Percentiles rank a stretch among this genome's conserved stretches.
phyloP scores from a whole-genome alignment of 2,113 vertebrate species.

The Empidonax traillii region DNA sequence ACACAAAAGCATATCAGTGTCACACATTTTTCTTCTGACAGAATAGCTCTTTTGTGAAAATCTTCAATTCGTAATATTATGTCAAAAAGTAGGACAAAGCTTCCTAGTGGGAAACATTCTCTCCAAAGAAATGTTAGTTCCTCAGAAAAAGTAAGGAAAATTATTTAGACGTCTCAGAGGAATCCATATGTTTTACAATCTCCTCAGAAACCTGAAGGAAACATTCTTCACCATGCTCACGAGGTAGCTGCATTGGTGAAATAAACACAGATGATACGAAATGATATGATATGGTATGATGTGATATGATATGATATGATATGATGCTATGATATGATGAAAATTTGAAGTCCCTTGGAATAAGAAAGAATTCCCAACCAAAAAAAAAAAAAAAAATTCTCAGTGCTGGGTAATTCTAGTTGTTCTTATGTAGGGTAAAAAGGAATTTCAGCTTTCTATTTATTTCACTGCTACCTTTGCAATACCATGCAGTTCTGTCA shows the following conservation, averaged over 20 bases:
- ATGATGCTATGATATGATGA: neutral
- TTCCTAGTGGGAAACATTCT: neutral
- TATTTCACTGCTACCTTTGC: neutral
- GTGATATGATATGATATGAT: neutral
- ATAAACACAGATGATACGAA: neutral
- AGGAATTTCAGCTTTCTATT: neutral
- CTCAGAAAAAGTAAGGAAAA: neutral
- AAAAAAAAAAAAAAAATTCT: neutral
- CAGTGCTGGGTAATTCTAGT: neutral
- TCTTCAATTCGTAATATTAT: neutral
- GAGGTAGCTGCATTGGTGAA: neutral
- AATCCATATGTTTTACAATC: neutral
- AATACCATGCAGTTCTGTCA: neutral
- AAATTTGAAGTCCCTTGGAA: neutral
- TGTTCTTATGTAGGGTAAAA: neutral
- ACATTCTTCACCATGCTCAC: neutral
- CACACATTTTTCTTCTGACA: neutral
- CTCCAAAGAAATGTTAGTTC: neutral
- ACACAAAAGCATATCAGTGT: neutral
- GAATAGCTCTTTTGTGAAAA: neutral
- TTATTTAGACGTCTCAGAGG: neutral
- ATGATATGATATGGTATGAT: neutral
- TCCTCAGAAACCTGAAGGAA: neutral
- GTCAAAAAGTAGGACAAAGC: neutral
- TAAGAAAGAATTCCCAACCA: neutral